Base-by-base conservation (phyloP, 2,113 vertebrate species). In the Ceratotherium simum region DNA sequence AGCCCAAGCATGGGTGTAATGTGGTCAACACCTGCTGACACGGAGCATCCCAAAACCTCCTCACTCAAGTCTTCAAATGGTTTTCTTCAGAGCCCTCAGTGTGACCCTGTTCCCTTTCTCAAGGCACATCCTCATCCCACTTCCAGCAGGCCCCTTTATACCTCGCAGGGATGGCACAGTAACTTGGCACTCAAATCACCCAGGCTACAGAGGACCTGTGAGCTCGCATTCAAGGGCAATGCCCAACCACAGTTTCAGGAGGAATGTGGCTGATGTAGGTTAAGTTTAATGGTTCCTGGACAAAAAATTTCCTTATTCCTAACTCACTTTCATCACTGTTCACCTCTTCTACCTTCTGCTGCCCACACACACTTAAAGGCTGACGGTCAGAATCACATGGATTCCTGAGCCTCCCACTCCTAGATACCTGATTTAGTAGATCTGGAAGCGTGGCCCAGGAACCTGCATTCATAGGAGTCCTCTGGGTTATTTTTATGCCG, bases 311-410 rank as follows among this genome's bases (percentile, higher is more conserved):
- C 54, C 60, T 72, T 65, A 69, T 60, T 75, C 17, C 48, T 64
- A 39, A 73, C n/a, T 51, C 33, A 14, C 33, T 31, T 91, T 76
- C 36, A 14, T 5, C 4, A 29, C 16, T 39, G n/a, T 6, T 80
- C 7, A 72, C 39, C 33, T 90, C 54, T 92, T 96, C 89, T 82
- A 67, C 60, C 65, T 36, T 78, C 73, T 86, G n/a, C 69, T 85
- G 79, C 54, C 76, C 54, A 76, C 8, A 90, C 36, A 60, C 16
- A 27, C 46, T 75, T 73, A 51, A 56, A 87, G 42, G 20, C 60
- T 64, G 29, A 33, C 36, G 75, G 7, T 86, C 8, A 48, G 90
- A 62, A 27, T 91, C 58, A 39, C 23, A 20, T 29, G 21, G 69
- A 69, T 14, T 80, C 25, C 73, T 5, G 54, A 58, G 14, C 3